These are phyloP conservation scores for Nibea coibor DNA, from an alignment of 2,113 vertebrate genomes.

Conservation along the genomic window DNA sequence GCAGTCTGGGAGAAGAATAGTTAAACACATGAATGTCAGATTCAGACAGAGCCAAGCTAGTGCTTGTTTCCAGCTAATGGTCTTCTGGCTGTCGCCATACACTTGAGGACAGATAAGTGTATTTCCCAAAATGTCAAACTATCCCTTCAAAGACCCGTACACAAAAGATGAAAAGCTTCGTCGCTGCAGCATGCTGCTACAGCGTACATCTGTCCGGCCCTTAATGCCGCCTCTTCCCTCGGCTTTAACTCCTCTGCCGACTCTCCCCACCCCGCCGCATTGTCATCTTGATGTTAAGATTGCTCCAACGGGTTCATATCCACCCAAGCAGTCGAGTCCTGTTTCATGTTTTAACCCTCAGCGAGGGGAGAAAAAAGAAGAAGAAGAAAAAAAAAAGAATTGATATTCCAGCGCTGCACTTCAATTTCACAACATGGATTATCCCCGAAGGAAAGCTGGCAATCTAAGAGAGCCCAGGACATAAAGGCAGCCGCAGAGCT, in stretches of 20 bases:
- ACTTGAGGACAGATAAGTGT: background rate
- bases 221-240: constrained; percentile 14
- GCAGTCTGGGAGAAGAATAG: no score
- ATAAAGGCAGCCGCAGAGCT: constrained; percentile 62
- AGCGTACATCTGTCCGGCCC: background rate
- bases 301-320: constrained; percentile 63
- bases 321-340: constrained; percentile 49
- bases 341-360: constrained; percentile 66
- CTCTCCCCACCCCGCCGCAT: constrained; percentile 28
- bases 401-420: constrained; percentile 77
- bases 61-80: no score
- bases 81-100: no score
- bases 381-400: constrained; percentile 37
- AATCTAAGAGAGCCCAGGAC: constrained; percentile 64
- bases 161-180: background rate
- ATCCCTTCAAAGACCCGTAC: background rate
- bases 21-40: no score
- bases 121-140: constrained; percentile 20
- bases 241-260: constrained; percentile 35
- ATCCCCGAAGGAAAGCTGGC: constrained; percentile 76
- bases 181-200: background rate
- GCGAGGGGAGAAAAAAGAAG: constrained; percentile 8
- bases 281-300: constrained; percentile 69
- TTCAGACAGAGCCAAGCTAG: no score
- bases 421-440: constrained; percentile 83